Evolutionary conservation across 2,113 vertebrate species (phyloP).

Genomic region (Megalops atlanticus): DNA sequence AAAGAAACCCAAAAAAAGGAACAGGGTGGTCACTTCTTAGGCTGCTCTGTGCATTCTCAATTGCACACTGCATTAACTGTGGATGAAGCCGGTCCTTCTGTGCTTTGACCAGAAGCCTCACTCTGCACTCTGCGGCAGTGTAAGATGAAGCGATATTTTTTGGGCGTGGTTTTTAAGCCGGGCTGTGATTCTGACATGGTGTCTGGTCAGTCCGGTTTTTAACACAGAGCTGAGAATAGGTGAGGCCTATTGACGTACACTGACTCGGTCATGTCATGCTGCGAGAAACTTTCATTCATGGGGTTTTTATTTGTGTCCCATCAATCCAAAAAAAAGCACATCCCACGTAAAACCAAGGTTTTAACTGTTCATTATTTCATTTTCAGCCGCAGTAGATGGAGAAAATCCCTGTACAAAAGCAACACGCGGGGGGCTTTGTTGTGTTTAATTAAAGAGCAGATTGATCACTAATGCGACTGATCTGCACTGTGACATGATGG

Average conservation of each 20-base stretch:
- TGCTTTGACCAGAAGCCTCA: background rate
- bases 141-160: background rate
- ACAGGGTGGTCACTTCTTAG: too few relatives aligned
- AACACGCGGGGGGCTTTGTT: background rate
- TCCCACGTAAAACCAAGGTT: background rate
- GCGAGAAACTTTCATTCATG: background rate
- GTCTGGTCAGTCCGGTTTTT: background rate
- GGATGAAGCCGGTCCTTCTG: background rate
- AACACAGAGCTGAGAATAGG: background rate
- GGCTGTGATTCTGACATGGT: background rate
- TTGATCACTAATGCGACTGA: background rate
- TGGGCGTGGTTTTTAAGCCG: background rate
- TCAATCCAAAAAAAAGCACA: background rate
- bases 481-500: background rate
- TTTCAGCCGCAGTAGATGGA: background rate
- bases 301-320: background rate
- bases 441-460: slow-evolving; percentile 3
- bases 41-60: background rate
- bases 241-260: too few relatives aligned
- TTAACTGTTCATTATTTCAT: slow-evolving; percentile 2
- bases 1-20: background rate
- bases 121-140: background rate
- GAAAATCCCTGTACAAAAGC: slow-evolving; percentile 6
- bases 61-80: background rate
- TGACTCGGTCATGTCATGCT: background rate